These are phyloP conservation scores for Pseudopipra pipra DNA, from an alignment of 2,113 vertebrate species.

Conservation along the genomic window DNA sequence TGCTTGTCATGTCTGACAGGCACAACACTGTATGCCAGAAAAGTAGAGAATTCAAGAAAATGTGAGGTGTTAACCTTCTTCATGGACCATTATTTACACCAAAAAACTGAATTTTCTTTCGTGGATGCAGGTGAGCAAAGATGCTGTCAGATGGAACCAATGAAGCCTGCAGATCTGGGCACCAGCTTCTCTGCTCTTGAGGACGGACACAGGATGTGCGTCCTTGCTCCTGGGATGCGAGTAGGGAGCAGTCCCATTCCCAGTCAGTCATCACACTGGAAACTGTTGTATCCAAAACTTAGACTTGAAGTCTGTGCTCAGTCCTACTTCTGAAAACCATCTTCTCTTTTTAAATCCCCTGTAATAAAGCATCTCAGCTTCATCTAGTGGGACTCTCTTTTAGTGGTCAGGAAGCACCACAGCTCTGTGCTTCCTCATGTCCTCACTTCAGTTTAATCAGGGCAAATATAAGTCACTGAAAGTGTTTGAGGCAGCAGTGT, in stretches of 20 bases:
- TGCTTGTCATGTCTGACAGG: neutral
- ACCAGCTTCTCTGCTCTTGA: neutral
- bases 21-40: neutral
- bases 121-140: neutral
- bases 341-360: neutral
- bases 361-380: neutral
- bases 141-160: neutral
- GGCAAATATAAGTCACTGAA: neutral
- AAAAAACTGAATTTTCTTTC: neutral
- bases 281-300: neutral
- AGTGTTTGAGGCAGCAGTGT: accelerated
- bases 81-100: neutral
- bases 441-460: neutral
- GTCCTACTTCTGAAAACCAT: neutral
- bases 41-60: neutral
- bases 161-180: neutral
- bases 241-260: neutral
- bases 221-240: neutral
- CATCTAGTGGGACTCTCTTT: neutral
- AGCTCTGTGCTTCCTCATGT: neutral
- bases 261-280: neutral
- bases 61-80: neutral
- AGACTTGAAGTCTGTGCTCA: neutral
- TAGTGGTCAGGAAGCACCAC: neutral
- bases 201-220: accelerated